Percentiles rank a stretch among this genome's conserved stretches.
Evolutionary conservation across 2,888 invertebrate species (phyloP).

Genomic region (Melangyna quadrimaculata): DNA sequence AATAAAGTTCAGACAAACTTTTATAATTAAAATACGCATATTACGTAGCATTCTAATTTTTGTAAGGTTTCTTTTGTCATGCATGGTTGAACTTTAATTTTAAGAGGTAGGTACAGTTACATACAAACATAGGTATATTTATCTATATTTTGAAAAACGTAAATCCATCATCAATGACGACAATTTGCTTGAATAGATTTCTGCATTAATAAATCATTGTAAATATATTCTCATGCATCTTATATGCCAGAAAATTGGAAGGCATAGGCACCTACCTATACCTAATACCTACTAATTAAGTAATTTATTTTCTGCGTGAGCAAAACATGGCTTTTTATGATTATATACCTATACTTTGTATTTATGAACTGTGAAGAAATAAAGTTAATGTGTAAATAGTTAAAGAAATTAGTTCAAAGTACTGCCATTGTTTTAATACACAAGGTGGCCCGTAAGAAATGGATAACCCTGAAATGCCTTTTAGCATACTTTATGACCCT

Average conservation of each 20-base stretch:
- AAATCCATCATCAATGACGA: not conserved
- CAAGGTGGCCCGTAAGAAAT: too few species aligned
- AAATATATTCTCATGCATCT: too few species aligned
- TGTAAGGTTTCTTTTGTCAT: not conserved
- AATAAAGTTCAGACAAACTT: not conserved
- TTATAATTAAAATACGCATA: slow-evolving; percentile 1
- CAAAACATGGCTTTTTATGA: not conserved
- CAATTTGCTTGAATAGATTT: not conserved
- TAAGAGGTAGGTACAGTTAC: not conserved
- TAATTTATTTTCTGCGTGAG: not conserved
- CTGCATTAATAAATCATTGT: not conserved
- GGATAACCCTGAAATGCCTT: too few species aligned
- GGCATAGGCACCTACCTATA: not conserved
- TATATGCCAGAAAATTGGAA: not conserved
- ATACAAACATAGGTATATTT: not conserved
- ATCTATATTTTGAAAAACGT: not conserved
- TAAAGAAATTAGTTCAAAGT: not conserved
- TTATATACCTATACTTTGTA: not conserved
- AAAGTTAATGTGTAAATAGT: not conserved
- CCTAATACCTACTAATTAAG: not conserved
- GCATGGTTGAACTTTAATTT: slow-evolving; percentile 5
- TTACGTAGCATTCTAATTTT: not conserved
- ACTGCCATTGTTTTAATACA: too few species aligned
- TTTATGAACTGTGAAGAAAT: not conserved
- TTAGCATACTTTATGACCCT: too few species aligned